These are phyloP conservation scores for Drosophila melanosoma DNA, from an alignment of 2,888 invertebrate species.

Conservation along the genomic window DNA sequence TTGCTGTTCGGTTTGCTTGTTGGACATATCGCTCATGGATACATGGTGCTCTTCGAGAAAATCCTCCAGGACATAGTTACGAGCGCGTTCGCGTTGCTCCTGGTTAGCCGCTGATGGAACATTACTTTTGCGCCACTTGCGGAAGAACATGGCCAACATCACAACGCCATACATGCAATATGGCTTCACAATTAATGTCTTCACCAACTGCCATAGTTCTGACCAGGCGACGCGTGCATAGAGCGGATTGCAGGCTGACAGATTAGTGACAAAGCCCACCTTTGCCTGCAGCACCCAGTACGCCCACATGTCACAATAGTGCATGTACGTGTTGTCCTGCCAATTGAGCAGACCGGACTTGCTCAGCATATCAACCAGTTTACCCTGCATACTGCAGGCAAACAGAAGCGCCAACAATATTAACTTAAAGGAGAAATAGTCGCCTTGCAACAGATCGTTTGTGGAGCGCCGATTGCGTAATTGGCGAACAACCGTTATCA, in stretches of 20 bases:
- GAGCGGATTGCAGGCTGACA: constrained; percentile 83
- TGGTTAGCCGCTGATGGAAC: constrained; percentile 65
- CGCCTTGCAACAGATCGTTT: constrained; percentile 47
- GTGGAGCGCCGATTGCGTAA: constrained; percentile 58
- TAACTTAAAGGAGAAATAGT: constrained; percentile 76
- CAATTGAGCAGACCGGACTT: constrained; percentile 75
- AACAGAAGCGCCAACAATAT: constrained; percentile 77
- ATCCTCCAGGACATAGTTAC: constrained; percentile 87
- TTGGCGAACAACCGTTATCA: constrained; percentile 72
- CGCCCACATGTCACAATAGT: constrained; percentile 81
- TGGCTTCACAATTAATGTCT: constrained; percentile 83
- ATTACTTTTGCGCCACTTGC: constrained; percentile 81
- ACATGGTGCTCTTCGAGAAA: constrained; percentile 85
- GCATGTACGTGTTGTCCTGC: constrained; percentile 75
- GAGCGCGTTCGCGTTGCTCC: constrained; percentile 84
- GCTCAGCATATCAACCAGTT: constrained; percentile 78
- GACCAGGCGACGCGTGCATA: constrained; percentile 77
- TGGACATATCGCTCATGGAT: constrained; percentile 83
- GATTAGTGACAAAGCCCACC: constrained; percentile 81
- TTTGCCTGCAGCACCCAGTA: constrained; percentile 83
- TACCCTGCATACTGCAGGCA: constrained; percentile 79
- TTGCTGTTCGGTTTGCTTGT: constrained; percentile 82
- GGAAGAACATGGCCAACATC: constrained; percentile 83
- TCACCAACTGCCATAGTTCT: constrained; percentile 83
- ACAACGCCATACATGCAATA: constrained; percentile 84